Base-by-base conservation (phyloP, 2,797 vertebrate species). In the Taenioides sp. region DNA sequence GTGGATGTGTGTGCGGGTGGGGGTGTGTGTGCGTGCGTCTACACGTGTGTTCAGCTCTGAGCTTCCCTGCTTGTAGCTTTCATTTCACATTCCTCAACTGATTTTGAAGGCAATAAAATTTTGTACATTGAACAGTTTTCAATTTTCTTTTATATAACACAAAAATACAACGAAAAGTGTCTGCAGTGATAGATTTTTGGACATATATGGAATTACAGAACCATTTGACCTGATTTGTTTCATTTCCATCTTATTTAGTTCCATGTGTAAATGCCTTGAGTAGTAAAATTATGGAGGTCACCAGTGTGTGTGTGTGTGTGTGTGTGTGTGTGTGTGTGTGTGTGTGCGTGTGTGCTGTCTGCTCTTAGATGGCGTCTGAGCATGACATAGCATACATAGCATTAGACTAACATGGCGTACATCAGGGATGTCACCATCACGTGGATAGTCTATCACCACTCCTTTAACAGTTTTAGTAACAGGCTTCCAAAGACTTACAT, bases 401-500 rank as follows among this genome's bases (percentile, higher is more conserved):
- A 77, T 73, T 66, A 80, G 81, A 85, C 57, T 64, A 75, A 73
- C 55, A 47, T 12, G 27, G 64, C 52, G 10, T 70, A 72, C 82
- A 85, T 88, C 87, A 81, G 82, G 85, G 81, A 82, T 67, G 75
- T 84, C 71, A 76, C 65, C 40, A 65, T 49, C 73, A 69, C 60
- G 79, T 67, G 83, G 77, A 52, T 67, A 47, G 71, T 80, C 58
- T 77, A 10, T 78, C 75, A 23, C 79, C 68, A 65, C 72, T 76
- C 66, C 47, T 73, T 75, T 62, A 85, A 74, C 64, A 72, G 50
- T 80, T 67, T 81, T 79, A 84, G 77, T 75, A 78, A 88, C 83
- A 85, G 71, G 81, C 86, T 88, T 90, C 87, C 91, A 93, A 89
- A 91, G 91, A 91, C 87, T 86, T 71, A 79, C 67, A 69, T 28